Conservation (phyloP, 2,888 invertebrate species). For the Stenurella melanura region DNA sequence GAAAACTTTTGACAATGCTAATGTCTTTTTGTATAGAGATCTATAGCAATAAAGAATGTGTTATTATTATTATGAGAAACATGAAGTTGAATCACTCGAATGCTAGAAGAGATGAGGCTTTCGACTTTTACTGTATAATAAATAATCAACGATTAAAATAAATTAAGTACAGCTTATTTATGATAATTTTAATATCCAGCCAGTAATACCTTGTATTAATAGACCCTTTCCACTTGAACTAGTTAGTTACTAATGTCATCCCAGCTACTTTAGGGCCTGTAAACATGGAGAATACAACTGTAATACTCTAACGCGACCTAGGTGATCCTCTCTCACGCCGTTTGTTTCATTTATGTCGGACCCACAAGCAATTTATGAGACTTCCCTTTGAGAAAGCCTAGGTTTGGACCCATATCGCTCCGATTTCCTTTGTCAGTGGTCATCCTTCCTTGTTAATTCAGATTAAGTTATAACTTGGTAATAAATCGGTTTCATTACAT, state of each 20-base stretch:
- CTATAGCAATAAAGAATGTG: too few species aligned
- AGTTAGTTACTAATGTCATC: neutral
- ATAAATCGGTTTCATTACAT: conserved; percentile 1
- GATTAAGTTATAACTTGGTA: conserved; percentile 1
- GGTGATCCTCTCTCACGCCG: conserved; percentile 1
- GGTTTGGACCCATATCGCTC: conserved; percentile 4
- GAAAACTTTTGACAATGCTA: too few species aligned
- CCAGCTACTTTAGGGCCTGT: neutral
- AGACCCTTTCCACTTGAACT: neutral
- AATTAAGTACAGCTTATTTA: too few species aligned
- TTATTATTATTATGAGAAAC: too few species aligned
- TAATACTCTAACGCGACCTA: conserved; percentile 2
- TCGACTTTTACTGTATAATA: too few species aligned
- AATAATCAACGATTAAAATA: too few species aligned
- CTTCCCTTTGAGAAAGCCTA: conserved; percentile 1
- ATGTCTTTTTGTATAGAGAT: too few species aligned
- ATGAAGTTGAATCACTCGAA: too few species aligned
- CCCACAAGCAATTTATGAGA: neutral
- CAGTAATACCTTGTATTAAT: too few species aligned
- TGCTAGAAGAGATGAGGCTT: too few species aligned
- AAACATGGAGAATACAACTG: neutral
- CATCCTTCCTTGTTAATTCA: conserved; percentile 7
- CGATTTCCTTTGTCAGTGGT: conserved; percentile 4
- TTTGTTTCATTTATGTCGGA: conserved; percentile 7
- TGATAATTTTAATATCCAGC: too few species aligned